Base-by-base conservation (phyloP, 2,888 invertebrate genomes). In the Parnassius mnemosyne region DNA sequence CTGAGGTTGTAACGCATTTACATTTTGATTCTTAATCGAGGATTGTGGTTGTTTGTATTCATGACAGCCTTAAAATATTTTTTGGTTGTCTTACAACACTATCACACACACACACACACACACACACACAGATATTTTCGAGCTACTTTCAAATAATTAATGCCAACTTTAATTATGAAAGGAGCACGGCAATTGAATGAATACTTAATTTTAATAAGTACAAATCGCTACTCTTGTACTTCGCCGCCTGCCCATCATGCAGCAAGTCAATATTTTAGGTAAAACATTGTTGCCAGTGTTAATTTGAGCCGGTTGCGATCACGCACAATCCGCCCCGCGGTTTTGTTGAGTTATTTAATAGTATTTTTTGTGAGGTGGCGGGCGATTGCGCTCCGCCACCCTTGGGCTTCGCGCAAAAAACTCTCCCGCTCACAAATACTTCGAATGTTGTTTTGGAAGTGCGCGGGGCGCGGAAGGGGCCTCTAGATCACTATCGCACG, bases 381-480 rank as follows among this genome's bases (percentile, higher is more conserved):
- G 82, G 83, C 85, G 87, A 87, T 88, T 87, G 88, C 89, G 87
- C 87, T 85, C 83, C 72, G 83, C 89, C 90, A 89, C 89, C 90
- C 91, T 84, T 79, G 85, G 85, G 76, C 81, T 81, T 80, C 86
- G 89, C 89, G 89, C 89, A 91, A 91, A 91, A 91, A 91, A 91
- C 89, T 88, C 90, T 88, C 87, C 78, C 74, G 77, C 83, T 82
- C 85, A 86, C 86, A 82, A 87, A 88, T 85, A 87, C 80, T 84
- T 84, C 84, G 87, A 87, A 87, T 87, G 87, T 87, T 88, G 87
- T 85, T 86, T 87, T 76, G 83, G 81, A 80, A 83, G 84, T 75
- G 81, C 74, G 81, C 65, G 67, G 70, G 69, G 74, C 73, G 70
- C 72, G 69, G 71, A 76, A 73, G 73, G 71, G 74, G 76, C 79